phyloP scores from a whole-genome alignment of 2,888 invertebrate genomes.

The Drosophila anceps region DNA sequence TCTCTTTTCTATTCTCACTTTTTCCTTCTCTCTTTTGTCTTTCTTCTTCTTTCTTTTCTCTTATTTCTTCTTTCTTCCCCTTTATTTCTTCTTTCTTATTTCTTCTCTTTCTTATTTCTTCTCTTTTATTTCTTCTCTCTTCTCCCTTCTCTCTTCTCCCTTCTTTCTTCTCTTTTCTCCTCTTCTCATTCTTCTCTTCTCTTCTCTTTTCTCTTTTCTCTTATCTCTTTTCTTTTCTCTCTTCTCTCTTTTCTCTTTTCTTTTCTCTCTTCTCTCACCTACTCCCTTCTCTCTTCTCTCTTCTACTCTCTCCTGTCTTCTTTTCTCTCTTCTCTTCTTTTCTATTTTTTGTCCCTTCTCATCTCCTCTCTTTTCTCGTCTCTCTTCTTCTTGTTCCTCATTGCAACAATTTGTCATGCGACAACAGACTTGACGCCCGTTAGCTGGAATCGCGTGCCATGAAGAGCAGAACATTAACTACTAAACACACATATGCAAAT shows the following conservation, averaged over 20 bases:
- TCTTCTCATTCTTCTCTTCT: no score
- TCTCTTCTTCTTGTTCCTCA: background rate
- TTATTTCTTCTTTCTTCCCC: background rate
- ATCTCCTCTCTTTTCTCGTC: background rate
- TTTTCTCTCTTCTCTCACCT: no score
- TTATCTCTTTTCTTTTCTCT: no score
- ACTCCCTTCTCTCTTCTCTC: no score
- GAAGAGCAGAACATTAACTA: background rate
- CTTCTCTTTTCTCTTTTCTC: no score
- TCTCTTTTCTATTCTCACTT: no score
- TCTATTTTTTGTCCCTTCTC: no score
- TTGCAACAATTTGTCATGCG: background rate
- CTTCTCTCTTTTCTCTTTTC: no score
- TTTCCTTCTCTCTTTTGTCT: background rate
- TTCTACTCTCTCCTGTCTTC: no score
- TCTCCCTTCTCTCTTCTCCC: background rate
- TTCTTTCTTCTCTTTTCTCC: no score
- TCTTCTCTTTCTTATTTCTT: background rate
- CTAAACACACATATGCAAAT: background rate
- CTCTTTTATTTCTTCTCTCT: background rate
- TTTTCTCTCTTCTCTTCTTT: background rate
- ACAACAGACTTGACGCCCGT: background rate
- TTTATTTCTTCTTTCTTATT: background rate
- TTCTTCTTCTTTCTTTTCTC: background rate
- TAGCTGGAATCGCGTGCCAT: slow-evolving; percentile 15